A percentile compares a stretch with the other conserved stretches of the same genome.
phyloP scores from a whole-genome alignment of 2,888 invertebrate genomes.

The Nomada hirtipes region DNA sequence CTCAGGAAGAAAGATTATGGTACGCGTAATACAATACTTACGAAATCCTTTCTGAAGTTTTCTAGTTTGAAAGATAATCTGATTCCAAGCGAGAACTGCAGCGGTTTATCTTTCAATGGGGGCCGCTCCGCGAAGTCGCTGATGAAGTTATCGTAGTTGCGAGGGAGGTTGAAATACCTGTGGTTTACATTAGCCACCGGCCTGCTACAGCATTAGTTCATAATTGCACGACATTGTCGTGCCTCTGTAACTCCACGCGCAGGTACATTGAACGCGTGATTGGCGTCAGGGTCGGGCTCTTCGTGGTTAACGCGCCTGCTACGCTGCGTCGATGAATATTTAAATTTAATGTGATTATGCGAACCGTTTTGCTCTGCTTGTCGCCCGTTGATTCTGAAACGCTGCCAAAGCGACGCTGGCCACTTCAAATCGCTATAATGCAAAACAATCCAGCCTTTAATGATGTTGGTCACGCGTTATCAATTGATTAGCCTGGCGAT shows the following conservation, averaged over 20 bases:
- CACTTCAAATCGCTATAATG: conserved; percentile 37
- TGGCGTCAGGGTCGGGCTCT: conserved; percentile 48
- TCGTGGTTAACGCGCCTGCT: conserved; percentile 44
- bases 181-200: conserved; percentile 39
- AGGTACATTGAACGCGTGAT: conserved; percentile 50
- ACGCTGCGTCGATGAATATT: conserved; percentile 52
- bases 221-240: conserved; percentile 55
- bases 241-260: conserved; percentile 36
- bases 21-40: no score
- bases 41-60: not conserved
- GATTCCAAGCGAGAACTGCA: not conserved
- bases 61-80: not conserved
- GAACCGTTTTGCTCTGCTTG: conserved; percentile 55
- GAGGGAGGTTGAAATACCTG: conserved; percentile 28
- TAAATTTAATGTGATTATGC: conserved; percentile 61
- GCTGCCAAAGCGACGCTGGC: conserved; percentile 53
- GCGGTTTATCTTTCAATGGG: not conserved
- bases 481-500: conserved; percentile 23
- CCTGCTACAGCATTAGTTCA: conserved; percentile 48
- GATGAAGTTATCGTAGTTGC: conserved; percentile 21
- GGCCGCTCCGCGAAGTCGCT: not conserved
- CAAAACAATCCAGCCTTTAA: conserved; percentile 55
- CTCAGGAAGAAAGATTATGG: no score
- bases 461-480: conserved; percentile 19
- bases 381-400: conserved; percentile 50